Base-by-base conservation (phyloP, 2,113 vertebrate genomes). In the Thamnaconus septentrionalis region DNA sequence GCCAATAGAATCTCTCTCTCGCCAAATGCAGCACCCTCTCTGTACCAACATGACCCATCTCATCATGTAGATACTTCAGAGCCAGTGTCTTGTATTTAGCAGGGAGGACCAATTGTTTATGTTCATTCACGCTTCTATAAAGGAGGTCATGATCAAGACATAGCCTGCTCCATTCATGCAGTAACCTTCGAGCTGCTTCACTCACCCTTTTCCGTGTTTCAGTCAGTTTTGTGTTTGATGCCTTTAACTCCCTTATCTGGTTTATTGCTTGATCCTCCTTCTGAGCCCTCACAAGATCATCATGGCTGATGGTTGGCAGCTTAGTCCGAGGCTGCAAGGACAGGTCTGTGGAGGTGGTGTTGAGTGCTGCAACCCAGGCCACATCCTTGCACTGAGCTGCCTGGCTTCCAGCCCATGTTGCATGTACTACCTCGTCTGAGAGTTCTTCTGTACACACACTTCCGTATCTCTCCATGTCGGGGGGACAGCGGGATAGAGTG, bases 401-500 rank as follows among this genome's bases (percentile, higher is more conserved):
- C 31, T 60, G 50, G 41, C 65, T 68, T 5, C 51, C 65, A 18
- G 46, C 56, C 56, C 50, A 68, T 4, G 51, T 53, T 0, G 49
- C 56, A 12, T 3, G 12, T 0, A 71, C 56, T 4, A 11, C 56
- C n/a, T 65, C 55, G 6, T 49, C 10, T 6, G 55, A 59, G 9
- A 59, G 18, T n/a, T 53, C 51, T 44, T 64, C 61, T 7, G 69
- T 54, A 49, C 69, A 71, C 2, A 6, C 4, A 3, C 0, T 8
- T 3, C 18, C 11, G 59, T 64, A 64, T 4, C 5, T 53, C 6
- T 59, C 61, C 40, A 71, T 59, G 5, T 64, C 54, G 10, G 65
- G 1, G 6, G 81, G 79, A 61, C 56, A 66, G 61, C 78, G 55
- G 0, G 60, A 71, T 4, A 71, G 8, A 6, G 55, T 64, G 56